Conservation (phyloP, 2,113 vertebrate species). For the Hypocryptadius cinnamomeus region DNA sequence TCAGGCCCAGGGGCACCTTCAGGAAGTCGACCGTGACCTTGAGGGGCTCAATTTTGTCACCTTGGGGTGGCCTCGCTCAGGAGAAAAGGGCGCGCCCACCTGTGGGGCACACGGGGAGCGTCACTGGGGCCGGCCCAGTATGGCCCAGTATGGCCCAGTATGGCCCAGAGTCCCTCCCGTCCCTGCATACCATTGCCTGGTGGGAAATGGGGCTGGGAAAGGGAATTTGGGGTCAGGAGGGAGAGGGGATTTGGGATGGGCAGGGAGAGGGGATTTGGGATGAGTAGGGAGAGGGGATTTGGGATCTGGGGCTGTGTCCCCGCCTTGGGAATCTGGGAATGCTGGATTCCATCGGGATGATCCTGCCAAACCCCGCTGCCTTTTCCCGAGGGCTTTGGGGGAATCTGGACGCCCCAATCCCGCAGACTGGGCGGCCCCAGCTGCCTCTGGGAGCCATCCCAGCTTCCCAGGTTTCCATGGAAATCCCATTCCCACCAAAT, state of each 20-base stretch:
- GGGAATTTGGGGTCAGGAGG: not conserved
- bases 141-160: fast-evolving
- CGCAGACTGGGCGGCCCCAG: not conserved
- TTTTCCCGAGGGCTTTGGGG: not conserved
- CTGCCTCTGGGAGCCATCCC: not conserved
- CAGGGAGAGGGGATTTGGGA: not conserved
- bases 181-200: not conserved
- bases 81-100: constrained; percentile 66
- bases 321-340: not conserved
- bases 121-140: fast-evolving
- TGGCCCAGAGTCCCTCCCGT: not conserved
- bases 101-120: not conserved
- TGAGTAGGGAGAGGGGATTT: not conserved
- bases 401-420: fast-evolving
- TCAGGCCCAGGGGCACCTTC: constrained; percentile 87
- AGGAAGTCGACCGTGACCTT: constrained; percentile 93
- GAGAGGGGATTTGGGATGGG: not conserved
- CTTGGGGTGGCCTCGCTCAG: constrained; percentile 48
- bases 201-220: not conserved
- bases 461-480: not conserved
- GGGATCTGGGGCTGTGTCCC: not conserved
- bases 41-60: constrained; percentile 96
- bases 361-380: not conserved
- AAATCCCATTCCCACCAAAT: not conserved
- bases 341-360: fast-evolving